These are phyloP conservation scores for Balearica regulorum DNA, from an alignment of 2,797 vertebrate species.

Conservation along the genomic window DNA sequence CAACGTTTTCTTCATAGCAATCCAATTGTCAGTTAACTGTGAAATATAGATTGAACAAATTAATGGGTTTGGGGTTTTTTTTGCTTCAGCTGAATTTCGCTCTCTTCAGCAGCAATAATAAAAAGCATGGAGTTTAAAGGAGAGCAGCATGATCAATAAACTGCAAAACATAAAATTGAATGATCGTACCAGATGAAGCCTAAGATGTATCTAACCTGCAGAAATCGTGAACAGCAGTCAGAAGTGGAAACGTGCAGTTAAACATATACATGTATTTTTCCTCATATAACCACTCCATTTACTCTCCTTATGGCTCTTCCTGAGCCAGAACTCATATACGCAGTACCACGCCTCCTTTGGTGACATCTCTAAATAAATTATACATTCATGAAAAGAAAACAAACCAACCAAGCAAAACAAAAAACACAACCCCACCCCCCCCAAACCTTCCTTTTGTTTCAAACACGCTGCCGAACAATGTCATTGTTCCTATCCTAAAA, in stretches of 20 bases:
- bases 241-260: background rate
- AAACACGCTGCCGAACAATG: background rate
- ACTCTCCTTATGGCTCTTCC: background rate
- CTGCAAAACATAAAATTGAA: background rate
- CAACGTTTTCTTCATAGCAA: background rate
- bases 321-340: background rate
- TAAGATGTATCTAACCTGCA: background rate
- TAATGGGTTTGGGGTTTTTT: background rate
- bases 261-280: background rate
- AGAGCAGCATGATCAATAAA: constrained; percentile 29
- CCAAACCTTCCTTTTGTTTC: background rate
- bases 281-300: background rate
- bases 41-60: background rate
- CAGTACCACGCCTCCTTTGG: rapidly evolving
- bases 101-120: constrained; percentile 22
- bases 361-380: background rate
- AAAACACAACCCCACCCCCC: rapidly evolving
- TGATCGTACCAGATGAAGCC: background rate
- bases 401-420: background rate
- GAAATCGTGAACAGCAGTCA: background rate
- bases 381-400: background rate
- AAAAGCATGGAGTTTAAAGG: constrained; percentile 17
- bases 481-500: background rate
- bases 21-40: background rate
- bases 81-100: background rate